Conservation (phyloP, 2,888 invertebrate genomes). For the Galerucella nymphaeae region DNA sequence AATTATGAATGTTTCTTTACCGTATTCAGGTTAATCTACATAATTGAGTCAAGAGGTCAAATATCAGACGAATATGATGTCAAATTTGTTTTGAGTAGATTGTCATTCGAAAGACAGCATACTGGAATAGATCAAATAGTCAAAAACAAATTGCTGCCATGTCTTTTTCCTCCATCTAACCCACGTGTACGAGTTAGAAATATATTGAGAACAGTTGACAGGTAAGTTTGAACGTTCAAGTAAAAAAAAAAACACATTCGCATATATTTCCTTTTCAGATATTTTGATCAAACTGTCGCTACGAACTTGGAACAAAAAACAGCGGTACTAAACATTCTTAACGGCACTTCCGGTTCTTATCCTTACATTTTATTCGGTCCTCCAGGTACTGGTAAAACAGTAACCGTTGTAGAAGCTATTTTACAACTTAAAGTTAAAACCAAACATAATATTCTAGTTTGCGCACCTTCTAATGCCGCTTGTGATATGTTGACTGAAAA, state of each 20-base stretch:
- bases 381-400: constrained; percentile 84
- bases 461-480: constrained; percentile 78
- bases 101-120: constrained; percentile 66
- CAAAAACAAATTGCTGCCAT: constrained; percentile 41
- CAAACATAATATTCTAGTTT: constrained; percentile 69
- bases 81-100: constrained; percentile 65
- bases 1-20: constrained; percentile 11
- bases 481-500: constrained; percentile 74
- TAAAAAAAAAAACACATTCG: no score
- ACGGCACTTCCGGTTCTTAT: constrained; percentile 70
- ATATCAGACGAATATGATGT: constrained; percentile 60
- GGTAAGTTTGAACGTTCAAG: background rate
- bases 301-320: constrained; percentile 71
- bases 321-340: constrained; percentile 76
- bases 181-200: constrained; percentile 45
- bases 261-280: constrained; percentile 49
- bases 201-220: constrained; percentile 1
- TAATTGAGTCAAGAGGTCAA: constrained; percentile 48
- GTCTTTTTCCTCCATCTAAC: constrained; percentile 53
- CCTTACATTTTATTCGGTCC: constrained; percentile 91
- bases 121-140: constrained; percentile 60
- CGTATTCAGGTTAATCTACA: background rate
- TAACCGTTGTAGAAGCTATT: constrained; percentile 79
- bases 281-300: constrained; percentile 63
- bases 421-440: constrained; percentile 64